Evolutionary conservation across 1,140 invertebrate genomes (phyloP).

Genomic region (Venustaconcha ellipsiformis): DNA sequence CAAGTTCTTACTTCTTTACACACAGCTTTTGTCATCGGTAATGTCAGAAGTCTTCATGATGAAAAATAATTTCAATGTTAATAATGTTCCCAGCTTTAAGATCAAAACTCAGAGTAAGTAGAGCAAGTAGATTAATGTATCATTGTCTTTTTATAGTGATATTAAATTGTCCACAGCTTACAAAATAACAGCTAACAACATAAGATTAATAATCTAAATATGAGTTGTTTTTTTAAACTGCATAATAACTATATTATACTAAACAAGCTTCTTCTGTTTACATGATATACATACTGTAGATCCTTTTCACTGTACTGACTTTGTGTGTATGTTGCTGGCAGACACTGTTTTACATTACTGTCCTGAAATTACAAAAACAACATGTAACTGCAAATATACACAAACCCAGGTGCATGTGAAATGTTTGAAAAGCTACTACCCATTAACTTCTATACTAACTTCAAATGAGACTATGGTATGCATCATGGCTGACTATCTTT

Average conservation of each 20-base stretch:
- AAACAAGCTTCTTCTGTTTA: neutral
- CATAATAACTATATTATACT: neutral
- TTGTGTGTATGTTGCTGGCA: conserved; percentile 49
- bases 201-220: neutral
- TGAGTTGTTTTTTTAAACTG: neutral
- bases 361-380: conserved; percentile 42
- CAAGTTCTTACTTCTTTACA: no score
- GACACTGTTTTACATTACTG: conserved; percentile 52
- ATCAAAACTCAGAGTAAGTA: no score
- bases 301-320: conserved; percentile 54
- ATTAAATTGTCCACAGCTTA: no score
- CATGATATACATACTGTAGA: conserved; percentile 46
- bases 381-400: neutral
- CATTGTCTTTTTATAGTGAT: no score
- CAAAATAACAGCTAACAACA: no score
- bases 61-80: no score
- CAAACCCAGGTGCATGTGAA: no score
- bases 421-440: neutral
- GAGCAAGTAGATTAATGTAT: no score
- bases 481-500: no score
- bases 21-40: no score
- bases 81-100: no score
- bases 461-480: neutral
- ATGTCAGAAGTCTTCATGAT: no score
- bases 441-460: neutral